Percentiles rank a stretch among this genome's conserved stretches.
Conservation (phyloP, 2,888 invertebrate species). For the Unio delphinus region DNA sequence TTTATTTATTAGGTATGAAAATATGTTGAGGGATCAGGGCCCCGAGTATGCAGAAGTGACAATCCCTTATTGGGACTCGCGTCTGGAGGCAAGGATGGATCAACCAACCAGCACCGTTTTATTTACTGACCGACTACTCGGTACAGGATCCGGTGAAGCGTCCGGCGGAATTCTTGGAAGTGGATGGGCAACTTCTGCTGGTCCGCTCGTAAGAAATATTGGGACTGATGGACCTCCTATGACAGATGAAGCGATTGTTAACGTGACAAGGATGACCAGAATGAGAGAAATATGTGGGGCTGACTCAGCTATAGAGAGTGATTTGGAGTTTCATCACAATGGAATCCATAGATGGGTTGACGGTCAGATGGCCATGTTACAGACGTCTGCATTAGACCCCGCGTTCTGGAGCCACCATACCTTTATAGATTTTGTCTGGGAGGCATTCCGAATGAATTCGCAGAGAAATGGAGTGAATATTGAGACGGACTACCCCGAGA, state of each 20-base stretch:
- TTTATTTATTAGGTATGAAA: slow-evolving; percentile 47
- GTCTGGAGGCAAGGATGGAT: slow-evolving; percentile 36
- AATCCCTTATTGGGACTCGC: slow-evolving; percentile 58
- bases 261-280: slow-evolving; percentile 22
- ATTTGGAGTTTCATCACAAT: slow-evolving; percentile 51
- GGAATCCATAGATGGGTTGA: slow-evolving; percentile 52
- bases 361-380: slow-evolving; percentile 49
- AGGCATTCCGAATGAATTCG: slow-evolving; percentile 44
- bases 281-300: slow-evolving; percentile 39
- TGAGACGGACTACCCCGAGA: slow-evolving; percentile 29
- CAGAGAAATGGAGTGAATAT: slow-evolving; percentile 15
- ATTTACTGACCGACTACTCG: slow-evolving; percentile 46
- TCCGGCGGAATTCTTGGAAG: slow-evolving; percentile 44
- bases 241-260: slow-evolving; percentile 32
- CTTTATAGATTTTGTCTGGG: slow-evolving; percentile 55
- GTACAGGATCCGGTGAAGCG: slow-evolving; percentile 45
- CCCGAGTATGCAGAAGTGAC: slow-evolving; percentile 39
- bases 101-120: slow-evolving; percentile 39
- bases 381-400: slow-evolving; percentile 50
- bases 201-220: slow-evolving; percentile 45
- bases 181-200: slow-evolving; percentile 43
- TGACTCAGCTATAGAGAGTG: slow-evolving; percentile 31
- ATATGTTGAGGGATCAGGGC: slow-evolving; percentile 50
- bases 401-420: slow-evolving; percentile 53
- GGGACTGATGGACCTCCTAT: slow-evolving; percentile 46